Evolutionary conservation across 1,140 invertebrate species (phyloP).

Genomic region (Plectus sambesii): DNA sequence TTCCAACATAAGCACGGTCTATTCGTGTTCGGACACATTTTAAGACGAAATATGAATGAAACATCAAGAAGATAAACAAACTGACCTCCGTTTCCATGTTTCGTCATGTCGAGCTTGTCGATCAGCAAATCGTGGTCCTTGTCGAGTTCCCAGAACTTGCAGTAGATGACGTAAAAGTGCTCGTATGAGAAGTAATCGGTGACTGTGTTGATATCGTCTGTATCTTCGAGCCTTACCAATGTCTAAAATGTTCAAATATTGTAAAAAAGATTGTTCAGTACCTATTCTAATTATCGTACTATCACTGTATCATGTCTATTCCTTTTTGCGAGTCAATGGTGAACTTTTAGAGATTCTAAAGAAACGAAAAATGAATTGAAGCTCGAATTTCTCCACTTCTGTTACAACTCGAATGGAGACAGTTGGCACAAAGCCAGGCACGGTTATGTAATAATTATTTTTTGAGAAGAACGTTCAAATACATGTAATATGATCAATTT

Average conservation of each 20-base stretch:
- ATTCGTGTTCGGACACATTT: conserved; percentile 2
- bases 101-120: conserved; percentile 74
- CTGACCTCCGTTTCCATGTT: conserved; percentile 87
- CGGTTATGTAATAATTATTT: too few species aligned
- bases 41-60: conserved; percentile 6
- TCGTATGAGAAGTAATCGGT: conserved; percentile 98
- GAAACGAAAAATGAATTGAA: conserved; percentile 16
- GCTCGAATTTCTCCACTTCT: too few species aligned
- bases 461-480: too few species aligned
- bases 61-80: not conserved
- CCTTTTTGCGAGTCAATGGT: too few species aligned
- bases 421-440: too few species aligned
- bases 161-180: conserved; percentile 99
- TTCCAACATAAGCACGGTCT: too few species aligned
- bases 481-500: not conserved
- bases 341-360: conserved; percentile 27
- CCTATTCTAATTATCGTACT: conserved; percentile 56
- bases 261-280: conserved; percentile 34
- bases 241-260: conserved; percentile 56
- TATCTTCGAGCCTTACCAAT: conserved; percentile 56
- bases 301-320: conserved; percentile 55
- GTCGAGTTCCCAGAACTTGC: conserved; percentile 99
- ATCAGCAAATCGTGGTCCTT: conserved; percentile 94
- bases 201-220: conserved; percentile 87
- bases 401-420: too few species aligned